phyloP scores from a whole-genome alignment of 2,113 vertebrate genomes.

The Rousettus leschenaultii region DNA sequence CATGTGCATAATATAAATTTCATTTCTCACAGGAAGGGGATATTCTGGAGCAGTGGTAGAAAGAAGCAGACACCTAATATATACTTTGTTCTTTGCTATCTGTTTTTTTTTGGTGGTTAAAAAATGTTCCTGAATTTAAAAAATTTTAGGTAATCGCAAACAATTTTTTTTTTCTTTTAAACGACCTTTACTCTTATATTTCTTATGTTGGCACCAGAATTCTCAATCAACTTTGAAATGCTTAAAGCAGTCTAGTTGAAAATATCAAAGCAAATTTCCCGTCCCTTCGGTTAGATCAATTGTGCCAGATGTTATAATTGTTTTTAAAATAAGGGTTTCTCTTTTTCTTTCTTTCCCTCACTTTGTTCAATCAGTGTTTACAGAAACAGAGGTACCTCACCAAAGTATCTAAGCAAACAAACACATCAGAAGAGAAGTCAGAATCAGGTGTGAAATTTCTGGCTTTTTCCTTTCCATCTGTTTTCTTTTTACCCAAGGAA shows the following conservation, averaged over 20 bases:
- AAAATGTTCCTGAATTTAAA: background rate
- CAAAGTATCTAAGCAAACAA: background rate
- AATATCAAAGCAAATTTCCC: background rate
- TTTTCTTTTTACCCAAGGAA: background rate
- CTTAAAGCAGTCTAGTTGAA: background rate
- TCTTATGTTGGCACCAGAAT: background rate
- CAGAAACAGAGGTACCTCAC: background rate
- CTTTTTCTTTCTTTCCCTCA: background rate
- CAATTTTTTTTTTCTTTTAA: background rate
- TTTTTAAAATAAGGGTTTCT: background rate
- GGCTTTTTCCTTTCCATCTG: background rate
- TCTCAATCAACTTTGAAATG: constrained; percentile 3
- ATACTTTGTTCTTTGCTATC: background rate
- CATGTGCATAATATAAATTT: background rate
- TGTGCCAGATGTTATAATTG: background rate
- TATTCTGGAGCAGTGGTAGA: background rate
- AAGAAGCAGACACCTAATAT: background rate
- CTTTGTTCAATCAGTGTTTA: background rate
- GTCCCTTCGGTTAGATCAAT: background rate
- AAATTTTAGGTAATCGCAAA: background rate
- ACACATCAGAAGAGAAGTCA: background rate
- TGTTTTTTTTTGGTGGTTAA: background rate
- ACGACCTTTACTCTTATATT: background rate
- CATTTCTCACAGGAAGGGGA: background rate
- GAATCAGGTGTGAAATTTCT: background rate